Base-by-base conservation (phyloP, 2,113 vertebrate genomes). In the Penelope pileata region DNA sequence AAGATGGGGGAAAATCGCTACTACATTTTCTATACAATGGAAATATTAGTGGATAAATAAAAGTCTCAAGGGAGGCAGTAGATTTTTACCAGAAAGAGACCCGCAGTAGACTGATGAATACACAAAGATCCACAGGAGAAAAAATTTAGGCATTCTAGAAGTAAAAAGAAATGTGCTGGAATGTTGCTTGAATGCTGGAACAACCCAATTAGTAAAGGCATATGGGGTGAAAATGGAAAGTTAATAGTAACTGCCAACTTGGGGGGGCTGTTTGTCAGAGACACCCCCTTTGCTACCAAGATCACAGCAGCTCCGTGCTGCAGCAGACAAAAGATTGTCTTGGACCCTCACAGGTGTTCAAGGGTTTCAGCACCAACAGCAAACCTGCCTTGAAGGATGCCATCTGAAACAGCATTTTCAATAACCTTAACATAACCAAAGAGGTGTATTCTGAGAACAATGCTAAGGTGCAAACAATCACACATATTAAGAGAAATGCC, bases 281-380 rank as follows among this genome's bases (percentile, higher is more conserved):
- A 86, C 73, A 75, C 84, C 11, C n/a, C 32, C 40, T 85, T 81
- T 43, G 23, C 16, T 93, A 47, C n/a, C 36, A 78, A 86, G 94
- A 42, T 70, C 83, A 68, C 26, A 87, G 90, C 72, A 79, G 48
- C 68, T 85, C 30, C 51, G 29, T 56, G 43, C 45, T 23, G 2
- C 26, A n/a, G 64, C 53, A 34, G 1, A 1, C 45, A 69, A 16
- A 77, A 90, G 4, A 29, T 14, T 62, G 73, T 13, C 38, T 69
- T 26, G 19, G 50, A 15, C 16, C 1, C 0, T 14, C 10, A 7
- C 18, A 82, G 34, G 13, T 10, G 18, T 50, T 62, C 14, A 53
- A 34, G 32, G 27, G 10, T 22, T 24, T 59, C 42, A 29, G 5
- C 70, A 66, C 42, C 51, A 83, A 51, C 19, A 67, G 56, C n/a